Percentiles rank a stretch among this genome's conserved stretches.
Evolutionary conservation across 2,888 invertebrate species (phyloP).

Genomic region (Dysmachus trigonus): DNA sequence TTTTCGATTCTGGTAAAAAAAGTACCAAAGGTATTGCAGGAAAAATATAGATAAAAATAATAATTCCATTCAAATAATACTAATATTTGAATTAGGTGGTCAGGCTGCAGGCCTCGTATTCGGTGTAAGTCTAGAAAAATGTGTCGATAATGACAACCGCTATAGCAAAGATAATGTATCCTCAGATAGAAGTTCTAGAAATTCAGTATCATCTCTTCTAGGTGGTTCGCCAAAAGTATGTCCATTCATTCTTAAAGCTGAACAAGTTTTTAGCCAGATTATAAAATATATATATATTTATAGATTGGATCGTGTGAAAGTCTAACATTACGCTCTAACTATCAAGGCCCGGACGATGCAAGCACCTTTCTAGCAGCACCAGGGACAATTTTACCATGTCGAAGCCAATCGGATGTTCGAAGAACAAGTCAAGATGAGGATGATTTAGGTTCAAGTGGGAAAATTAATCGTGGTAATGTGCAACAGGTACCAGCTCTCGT

Average conservation of each 20-base stretch:
- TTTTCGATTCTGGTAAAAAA: constrained; percentile 80
- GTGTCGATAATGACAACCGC: constrained; percentile 78
- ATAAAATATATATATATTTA: constrained; percentile 51
- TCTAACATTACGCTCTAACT: constrained; percentile 63
- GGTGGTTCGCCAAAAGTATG: constrained; percentile 48
- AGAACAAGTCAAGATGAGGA: constrained; percentile 62
- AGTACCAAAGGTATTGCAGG: constrained; percentile 69
- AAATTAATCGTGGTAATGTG: constrained; percentile 52
- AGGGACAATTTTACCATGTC: constrained; percentile 64
- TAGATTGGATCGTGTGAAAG: constrained; percentile 84
- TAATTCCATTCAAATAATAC: background rate
- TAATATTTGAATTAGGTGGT: background rate
- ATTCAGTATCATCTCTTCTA: constrained; percentile 76
- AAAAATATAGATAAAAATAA: background rate
- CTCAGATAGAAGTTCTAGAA: constrained; percentile 69
- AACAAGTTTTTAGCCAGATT: background rate
- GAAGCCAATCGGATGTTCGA: constrained; percentile 67
- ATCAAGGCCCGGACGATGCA: constrained; percentile 41
- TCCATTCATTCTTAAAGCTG: background rate
- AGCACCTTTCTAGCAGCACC: background rate
- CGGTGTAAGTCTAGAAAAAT: constrained; percentile 84
- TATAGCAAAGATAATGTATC: background rate
- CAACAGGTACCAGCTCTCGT: constrained; percentile 80
- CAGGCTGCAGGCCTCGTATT: constrained; percentile 74
- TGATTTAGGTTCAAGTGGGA: constrained; percentile 48